Evolutionary conservation across 2,113 vertebrate species (phyloP).

Genomic region (Tragulus kanchil): DNA sequence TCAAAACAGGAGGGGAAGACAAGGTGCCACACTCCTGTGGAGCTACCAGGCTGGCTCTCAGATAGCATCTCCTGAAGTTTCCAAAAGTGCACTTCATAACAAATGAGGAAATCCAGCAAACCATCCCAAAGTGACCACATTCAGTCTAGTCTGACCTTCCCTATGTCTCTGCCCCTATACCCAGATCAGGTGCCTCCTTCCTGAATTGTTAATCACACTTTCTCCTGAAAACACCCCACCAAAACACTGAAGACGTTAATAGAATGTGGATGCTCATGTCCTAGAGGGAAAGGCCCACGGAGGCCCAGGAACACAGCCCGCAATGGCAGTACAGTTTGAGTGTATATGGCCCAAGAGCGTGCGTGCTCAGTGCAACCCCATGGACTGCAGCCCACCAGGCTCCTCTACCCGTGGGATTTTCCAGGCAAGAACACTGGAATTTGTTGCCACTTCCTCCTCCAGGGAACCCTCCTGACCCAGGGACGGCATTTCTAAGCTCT

Average conservation of each 20-base stretch:
- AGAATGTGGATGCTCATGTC: neutral
- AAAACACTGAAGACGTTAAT: neutral
- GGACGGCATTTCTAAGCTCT: neutral
- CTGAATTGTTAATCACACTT: neutral
- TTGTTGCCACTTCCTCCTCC: neutral
- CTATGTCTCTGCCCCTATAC: too few species aligned
- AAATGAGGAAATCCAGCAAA: neutral
- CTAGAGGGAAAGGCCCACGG: neutral
- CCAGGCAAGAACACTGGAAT: neutral
- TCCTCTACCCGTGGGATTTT: neutral
- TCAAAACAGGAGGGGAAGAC: neutral
- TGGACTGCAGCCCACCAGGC: neutral
- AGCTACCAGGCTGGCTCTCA: neutral
- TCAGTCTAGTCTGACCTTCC: neutral
- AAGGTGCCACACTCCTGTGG: neutral
- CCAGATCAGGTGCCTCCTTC: fast-evolving
- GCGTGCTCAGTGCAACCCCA: neutral
- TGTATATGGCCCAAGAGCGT: neutral
- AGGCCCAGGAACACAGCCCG: neutral
- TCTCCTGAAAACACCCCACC: neutral
- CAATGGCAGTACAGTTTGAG: too few species aligned
- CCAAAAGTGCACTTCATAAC: neutral
- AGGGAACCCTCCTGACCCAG: neutral
- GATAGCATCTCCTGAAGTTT: neutral
- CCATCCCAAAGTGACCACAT: neutral